Base-by-base conservation (phyloP, 1,140 invertebrate species). In the Bombus pascuorum region DNA sequence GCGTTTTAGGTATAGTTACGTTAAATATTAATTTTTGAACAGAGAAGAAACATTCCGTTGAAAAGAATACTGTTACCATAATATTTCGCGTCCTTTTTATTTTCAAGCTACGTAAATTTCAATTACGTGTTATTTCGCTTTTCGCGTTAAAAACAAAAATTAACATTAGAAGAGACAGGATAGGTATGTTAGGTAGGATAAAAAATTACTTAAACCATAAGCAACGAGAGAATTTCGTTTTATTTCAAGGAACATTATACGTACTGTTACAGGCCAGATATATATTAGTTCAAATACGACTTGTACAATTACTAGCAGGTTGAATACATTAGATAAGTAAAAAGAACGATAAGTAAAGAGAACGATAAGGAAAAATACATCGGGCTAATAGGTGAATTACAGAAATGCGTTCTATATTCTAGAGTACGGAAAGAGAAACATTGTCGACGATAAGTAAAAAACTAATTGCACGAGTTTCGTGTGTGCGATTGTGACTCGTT, bases 381-480 rank as follows among this genome's bases (percentile, higher is more conserved):
- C 13, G 22, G 53, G 34, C 53, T 77, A 77, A 77, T 77, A 77
- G 75, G 75, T 39, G 53, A 77, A 62, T 34, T 39, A 65, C 1
- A 32, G 42, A 62, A 65, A 76, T 25, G 32, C 25, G 53, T 62
- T 76, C 25, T 53, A 39, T 6, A 3, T 6, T 37, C 18, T 5
- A 59, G 34, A 2, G 5, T 5, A 59, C 53, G 22, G 10, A 9
- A 9, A 57, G 15, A 65, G 75, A 32, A 65, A 77, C 37, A 39
- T 77, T 4, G 37, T 37, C 28, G 59, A 65, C 57, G 75, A 77
- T 77, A 65, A 62, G 37, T 28, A 77, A 65, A 77, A 77, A 65
- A 65, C 25, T 77, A 77, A 77, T 77, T 77, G 75, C 57, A 65
- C 18, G 25, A 65, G 57, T 77, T 77, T 65, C 34, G 34, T 42